These are phyloP conservation scores for Lethenteron reissneri DNA, from an alignment of 2,113 vertebrate genomes.

Conservation along the genomic window DNA sequence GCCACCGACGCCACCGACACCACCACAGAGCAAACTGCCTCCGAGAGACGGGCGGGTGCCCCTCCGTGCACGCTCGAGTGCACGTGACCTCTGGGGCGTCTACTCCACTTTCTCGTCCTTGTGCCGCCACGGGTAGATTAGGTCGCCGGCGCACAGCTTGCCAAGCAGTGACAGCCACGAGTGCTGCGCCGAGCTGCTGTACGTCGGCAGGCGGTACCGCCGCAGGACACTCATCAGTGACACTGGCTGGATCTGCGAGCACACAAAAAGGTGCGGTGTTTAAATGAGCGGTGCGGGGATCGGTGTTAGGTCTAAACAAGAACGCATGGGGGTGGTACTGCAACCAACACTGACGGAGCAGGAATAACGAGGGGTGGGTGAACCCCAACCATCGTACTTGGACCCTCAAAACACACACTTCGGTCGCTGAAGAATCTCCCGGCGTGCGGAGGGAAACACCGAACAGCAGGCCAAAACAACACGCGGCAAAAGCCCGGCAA, in stretches of 20 bases:
- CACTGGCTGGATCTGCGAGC: slow-evolving; percentile 59
- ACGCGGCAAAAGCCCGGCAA: too few relatives aligned
- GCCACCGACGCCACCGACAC: too few relatives aligned
- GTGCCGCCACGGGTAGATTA: slow-evolving; percentile 83
- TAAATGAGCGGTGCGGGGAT: not conserved
- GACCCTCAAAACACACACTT: not conserved
- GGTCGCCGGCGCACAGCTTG: slow-evolving; percentile 73
- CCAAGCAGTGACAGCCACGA: slow-evolving; percentile 60
- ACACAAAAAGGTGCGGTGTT: not conserved
- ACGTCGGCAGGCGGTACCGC: slow-evolving; percentile 50
- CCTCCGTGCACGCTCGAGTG: too few relatives aligned
- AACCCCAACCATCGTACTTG: slow-evolving; percentile 11
- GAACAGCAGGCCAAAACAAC: too few relatives aligned
- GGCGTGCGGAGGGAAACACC: too few relatives aligned
- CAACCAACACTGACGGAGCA: too few relatives aligned
- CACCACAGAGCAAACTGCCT: too few relatives aligned
- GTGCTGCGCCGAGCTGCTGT: slow-evolving; percentile 60
- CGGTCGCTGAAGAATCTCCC: not conserved
- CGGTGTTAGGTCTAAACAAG: not conserved
- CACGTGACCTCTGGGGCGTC: slow-evolving; percentile 10
- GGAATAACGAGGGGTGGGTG: too few relatives aligned
- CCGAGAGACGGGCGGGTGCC: too few relatives aligned
- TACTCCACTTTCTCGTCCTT: slow-evolving; percentile 55
- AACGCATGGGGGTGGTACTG: too few relatives aligned
- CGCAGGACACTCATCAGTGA: slow-evolving; percentile 29